Base-by-base conservation (phyloP, 2,113 vertebrate species). In the Nesogale talazaci region DNA sequence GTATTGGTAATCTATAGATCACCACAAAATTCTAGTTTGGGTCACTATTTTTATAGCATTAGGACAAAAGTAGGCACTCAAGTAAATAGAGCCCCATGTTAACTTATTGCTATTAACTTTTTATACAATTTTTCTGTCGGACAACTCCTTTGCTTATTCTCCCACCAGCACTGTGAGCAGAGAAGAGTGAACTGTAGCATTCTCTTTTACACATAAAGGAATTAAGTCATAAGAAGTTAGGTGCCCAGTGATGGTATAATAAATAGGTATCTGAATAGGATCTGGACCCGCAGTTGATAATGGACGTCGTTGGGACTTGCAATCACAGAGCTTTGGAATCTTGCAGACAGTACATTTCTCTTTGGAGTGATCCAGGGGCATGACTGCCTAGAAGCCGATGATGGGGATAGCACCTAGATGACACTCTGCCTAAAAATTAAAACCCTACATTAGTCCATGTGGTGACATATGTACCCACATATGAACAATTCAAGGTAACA, bases 91-190 rank as follows among this genome's bases (percentile, higher is more conserved):
- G 34, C 34, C 80, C 76, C 40, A 23, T 38, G 27, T 46, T 46
- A 52, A 34, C 36, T 84, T 22, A 29, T 81, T 42, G 27, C 14
- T 70, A 65, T 91, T 86, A 34, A 40, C 59, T 42, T 91, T 78
- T 57, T 46, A 40, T 0, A 77, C 80, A 0, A 46, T 70, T 92
- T 91, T 79, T 34, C 90, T 83, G 59, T 42, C 23, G 6, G 2
- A 70, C 10, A 83, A 70, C 40, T 46, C 52, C 34, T 89, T 89
- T 90, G 42, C 61, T 94, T 95, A 70, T 83, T 91, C 20, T 89
- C 25, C 61, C 4, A 27, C 6, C 4, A 79, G 11, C 6, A 1
- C 31, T 52, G 6, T 83, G 57, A 42, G 2, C 52, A 3, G 3
- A 8, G 19, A n/a, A 63, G 65, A 74, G 25, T 36, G 42, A 92